These are phyloP conservation scores for Lasaia peninsularis DNA, from an alignment of 1,140 invertebrate species.

Conservation along the genomic window DNA sequence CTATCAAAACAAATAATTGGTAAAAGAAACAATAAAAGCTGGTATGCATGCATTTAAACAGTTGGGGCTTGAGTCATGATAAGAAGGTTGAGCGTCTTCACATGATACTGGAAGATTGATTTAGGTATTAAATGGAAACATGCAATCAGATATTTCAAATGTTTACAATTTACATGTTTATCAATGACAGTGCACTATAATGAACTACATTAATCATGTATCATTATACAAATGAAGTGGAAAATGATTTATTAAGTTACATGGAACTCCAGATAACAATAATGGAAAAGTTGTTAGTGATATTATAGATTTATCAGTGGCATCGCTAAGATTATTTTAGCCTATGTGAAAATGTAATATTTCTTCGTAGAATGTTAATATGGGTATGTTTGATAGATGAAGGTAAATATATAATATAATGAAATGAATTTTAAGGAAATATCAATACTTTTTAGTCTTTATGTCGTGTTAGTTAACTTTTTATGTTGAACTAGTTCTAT, in stretches of 20 bases:
- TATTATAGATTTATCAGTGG: not conserved
- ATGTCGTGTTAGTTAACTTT: too few relatives aligned
- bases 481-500: too few relatives aligned
- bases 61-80: not conserved
- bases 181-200: conserved; percentile 1
- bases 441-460: too few relatives aligned
- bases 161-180: not conserved
- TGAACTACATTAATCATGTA: not conserved
- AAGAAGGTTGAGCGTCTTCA: conserved; percentile 57
- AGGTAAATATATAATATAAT: too few relatives aligned
- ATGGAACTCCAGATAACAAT: not conserved
- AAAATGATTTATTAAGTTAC: not conserved
- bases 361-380: too few relatives aligned
- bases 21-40: conserved; percentile 53
- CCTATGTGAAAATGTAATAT: not conserved
- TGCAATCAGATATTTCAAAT: not conserved
- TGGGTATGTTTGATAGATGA: too few relatives aligned
- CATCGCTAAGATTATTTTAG: not conserved
- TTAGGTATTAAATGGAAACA: not conserved
- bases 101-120: conserved; percentile 39
- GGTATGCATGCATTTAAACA: conserved; percentile 19
- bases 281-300: not conserved
- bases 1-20: conserved; percentile 72
- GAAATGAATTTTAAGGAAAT: too few relatives aligned
- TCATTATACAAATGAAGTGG: not conserved